These are phyloP conservation scores for Microtus pennsylvanicus DNA, from an alignment of 2,113 vertebrate genomes.

Conservation along the genomic window DNA sequence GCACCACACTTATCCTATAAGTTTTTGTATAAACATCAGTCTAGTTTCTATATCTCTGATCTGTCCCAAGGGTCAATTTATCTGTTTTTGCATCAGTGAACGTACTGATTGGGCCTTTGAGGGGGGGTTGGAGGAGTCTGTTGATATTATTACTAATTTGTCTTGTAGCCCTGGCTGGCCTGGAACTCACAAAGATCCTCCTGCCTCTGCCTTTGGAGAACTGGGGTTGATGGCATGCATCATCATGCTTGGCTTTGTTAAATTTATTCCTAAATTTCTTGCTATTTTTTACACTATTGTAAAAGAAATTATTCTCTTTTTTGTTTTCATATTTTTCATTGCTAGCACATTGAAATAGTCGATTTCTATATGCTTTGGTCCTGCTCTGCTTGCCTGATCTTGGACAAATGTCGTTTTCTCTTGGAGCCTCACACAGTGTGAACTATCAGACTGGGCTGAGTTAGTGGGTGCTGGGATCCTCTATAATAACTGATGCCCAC, in stretches of 20 bases:
- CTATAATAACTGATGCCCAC: background rate
- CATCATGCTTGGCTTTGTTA: background rate
- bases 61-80: background rate
- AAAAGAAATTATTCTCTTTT: background rate
- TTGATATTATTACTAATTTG: background rate
- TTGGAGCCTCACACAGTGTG: background rate
- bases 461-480: background rate
- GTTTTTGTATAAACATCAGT: background rate
- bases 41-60: background rate
- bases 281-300: background rate
- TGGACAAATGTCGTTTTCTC: background rate
- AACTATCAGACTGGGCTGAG: background rate
- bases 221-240: background rate
- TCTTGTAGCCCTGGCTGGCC: background rate
- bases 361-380: background rate
- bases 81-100: background rate
- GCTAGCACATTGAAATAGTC: background rate
- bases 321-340: background rate
- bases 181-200: background rate
- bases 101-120: background rate
- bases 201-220: background rate
- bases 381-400: background rate
- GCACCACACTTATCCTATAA: background rate
- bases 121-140: background rate
- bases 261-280: background rate